Evolutionary conservation across 1,140 invertebrate genomes (phyloP).

Genomic region (Drosophila carrolli): DNA sequence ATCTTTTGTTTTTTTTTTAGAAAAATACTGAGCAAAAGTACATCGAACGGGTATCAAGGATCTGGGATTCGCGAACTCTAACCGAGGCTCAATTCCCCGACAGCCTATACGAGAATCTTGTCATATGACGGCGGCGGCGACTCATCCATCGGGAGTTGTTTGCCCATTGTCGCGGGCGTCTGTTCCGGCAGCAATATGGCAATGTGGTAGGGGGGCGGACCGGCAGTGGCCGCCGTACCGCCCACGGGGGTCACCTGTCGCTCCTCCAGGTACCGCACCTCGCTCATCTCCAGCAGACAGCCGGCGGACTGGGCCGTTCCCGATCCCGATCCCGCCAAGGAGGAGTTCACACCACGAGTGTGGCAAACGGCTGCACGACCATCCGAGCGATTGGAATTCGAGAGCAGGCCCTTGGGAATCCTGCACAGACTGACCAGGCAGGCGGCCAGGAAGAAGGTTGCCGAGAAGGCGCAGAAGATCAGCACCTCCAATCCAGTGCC

Average conservation of each 20-base stretch:
- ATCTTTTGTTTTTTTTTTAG: slow-evolving; percentile 36
- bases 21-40: slow-evolving; percentile 79
- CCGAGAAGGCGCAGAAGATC: slow-evolving; percentile 88
- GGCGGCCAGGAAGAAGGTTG: slow-evolving; percentile 87
- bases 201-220: slow-evolving; percentile 87
- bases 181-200: slow-evolving; percentile 87
- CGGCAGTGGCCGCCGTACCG: slow-evolving; percentile 50
- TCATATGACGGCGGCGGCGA: slow-evolving; percentile 87
- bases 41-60: slow-evolving; percentile 30
- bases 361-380: slow-evolving; percentile 55
- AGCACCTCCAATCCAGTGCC: slow-evolving; percentile 87
- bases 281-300: slow-evolving; percentile 58
- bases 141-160: slow-evolving; percentile 84
- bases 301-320: slow-evolving; percentile 15
- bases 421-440: slow-evolving; percentile 87
- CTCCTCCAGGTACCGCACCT: slow-evolving; percentile 62
- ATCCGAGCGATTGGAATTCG: slow-evolving; percentile 41
- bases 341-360: slow-evolving; percentile 43
- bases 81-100: slow-evolving; percentile 66
- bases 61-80: slow-evolving; percentile 11
- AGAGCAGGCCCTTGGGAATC: slow-evolving; percentile 69
- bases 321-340: slow-evolving; percentile 1
- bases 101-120: slow-evolving; percentile 85
- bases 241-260: slow-evolving; percentile 33
- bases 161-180: slow-evolving; percentile 56